phyloP scores from a whole-genome alignment of 2,888 invertebrate genomes.

The Ormyrus rosae region DNA sequence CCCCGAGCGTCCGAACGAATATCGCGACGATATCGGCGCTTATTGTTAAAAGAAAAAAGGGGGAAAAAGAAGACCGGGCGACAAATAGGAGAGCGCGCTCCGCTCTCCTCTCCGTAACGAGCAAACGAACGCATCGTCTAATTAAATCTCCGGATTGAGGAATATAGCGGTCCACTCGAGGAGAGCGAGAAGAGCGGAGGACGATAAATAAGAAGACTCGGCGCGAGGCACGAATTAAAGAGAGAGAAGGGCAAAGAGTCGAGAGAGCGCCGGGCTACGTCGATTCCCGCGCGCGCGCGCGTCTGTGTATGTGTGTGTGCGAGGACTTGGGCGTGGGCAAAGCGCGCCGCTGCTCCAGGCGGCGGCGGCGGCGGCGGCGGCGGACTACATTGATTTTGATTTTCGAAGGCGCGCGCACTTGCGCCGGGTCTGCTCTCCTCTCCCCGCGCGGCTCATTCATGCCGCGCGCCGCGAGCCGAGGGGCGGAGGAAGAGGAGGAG shows the following conservation, averaged over 20 bases:
- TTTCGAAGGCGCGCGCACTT: slow-evolving; percentile 71
- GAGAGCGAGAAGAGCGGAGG: background rate
- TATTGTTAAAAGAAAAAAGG: too few relatives aligned
- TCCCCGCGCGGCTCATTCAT: too few relatives aligned
- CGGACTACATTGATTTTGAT: slow-evolving; percentile 73
- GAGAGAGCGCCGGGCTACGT: background rate
- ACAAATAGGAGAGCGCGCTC: too few relatives aligned
- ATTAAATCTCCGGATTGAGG: too few relatives aligned
- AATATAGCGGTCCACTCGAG: background rate
- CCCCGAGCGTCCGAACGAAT: too few relatives aligned
- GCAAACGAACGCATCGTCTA: too few relatives aligned
- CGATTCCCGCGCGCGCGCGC: too few relatives aligned
- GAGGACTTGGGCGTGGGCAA: slow-evolving; percentile 68
- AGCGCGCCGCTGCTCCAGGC: slow-evolving; percentile 49
- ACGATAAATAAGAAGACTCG: background rate
- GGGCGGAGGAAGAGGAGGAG: too few relatives aligned
- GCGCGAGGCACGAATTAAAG: background rate
- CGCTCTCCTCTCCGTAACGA: too few relatives aligned
- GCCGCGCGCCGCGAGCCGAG: too few relatives aligned
- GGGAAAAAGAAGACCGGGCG: too few relatives aligned
- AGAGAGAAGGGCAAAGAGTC: background rate
- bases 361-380: slow-evolving; percentile 51
- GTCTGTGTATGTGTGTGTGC: background rate
- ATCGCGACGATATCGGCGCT: too few relatives aligned
- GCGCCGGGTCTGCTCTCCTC: slow-evolving; percentile 60